Conservation (phyloP, 2,797 vertebrate genomes). For the Cryptoblepharus egeriae region DNA sequence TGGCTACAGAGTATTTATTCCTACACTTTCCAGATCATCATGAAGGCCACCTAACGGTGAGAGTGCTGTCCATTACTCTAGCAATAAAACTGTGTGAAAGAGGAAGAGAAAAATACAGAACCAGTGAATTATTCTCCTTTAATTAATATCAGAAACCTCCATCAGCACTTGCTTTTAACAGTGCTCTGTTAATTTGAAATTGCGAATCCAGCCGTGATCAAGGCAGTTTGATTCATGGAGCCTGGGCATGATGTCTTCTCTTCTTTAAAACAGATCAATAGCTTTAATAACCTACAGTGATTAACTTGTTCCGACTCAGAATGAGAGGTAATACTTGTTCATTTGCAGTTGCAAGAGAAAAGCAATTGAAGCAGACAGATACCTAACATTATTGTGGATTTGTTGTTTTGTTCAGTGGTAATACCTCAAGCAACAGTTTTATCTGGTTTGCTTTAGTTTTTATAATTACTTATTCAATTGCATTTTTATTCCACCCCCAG, state of each 20-base stretch:
- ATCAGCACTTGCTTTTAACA: slow-evolving; percentile 50
- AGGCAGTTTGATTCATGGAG: slow-evolving; percentile 59
- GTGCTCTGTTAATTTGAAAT: slow-evolving; percentile 68
- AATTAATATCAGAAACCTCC: slow-evolving; percentile 61
- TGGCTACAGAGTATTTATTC: slow-evolving; percentile 97
- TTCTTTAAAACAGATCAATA: slow-evolving; percentile 52
- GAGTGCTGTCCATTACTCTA: slow-evolving; percentile 62
- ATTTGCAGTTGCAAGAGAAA: slow-evolving; percentile 17
- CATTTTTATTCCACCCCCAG: no score
- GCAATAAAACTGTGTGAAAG: slow-evolving; percentile 28
- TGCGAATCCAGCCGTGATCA: slow-evolving; percentile 41
- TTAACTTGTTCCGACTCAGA: slow-evolving; percentile 27
- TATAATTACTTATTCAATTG: background rate
- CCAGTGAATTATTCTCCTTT: slow-evolving; percentile 57
- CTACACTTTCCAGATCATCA: slow-evolving; percentile 99
- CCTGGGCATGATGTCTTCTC: slow-evolving; percentile 17
- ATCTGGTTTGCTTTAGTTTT: background rate
- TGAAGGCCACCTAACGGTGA: slow-evolving; percentile 96
- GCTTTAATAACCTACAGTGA: slow-evolving; percentile 34
- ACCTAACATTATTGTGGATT: background rate
- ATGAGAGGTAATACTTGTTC: slow-evolving; percentile 41
- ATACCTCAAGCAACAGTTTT: background rate
- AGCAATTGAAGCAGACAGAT: slow-evolving; percentile 21
- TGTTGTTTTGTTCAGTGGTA: slow-evolving; percentile 28
- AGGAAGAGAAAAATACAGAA: slow-evolving; percentile 37